Conservation (phyloP, 2,113 vertebrate genomes). For the Thunnus maccoyii region DNA sequence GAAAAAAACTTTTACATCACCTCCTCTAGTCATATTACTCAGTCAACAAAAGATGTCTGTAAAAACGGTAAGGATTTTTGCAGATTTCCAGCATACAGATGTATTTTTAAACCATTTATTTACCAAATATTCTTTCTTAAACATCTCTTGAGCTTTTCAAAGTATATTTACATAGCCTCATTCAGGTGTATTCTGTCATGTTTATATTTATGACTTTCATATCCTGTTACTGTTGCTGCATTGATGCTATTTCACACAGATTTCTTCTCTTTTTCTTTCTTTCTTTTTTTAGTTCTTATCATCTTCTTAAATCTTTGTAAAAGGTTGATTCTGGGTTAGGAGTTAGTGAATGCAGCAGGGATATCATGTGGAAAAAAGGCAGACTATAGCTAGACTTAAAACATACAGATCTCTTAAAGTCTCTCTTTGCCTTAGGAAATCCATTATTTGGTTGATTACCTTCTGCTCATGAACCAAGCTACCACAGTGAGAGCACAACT, state of each 20-base stretch:
- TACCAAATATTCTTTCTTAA: too few relatives aligned
- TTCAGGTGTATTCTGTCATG: too few relatives aligned
- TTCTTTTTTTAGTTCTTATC: background rate
- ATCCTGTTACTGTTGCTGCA: background rate
- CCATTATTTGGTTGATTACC: conserved; percentile 77
- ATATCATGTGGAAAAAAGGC: conserved; percentile 31
- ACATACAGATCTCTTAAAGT: conserved; percentile 38
- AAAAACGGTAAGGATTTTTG: too few relatives aligned
- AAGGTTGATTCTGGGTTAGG: conserved; percentile 1
- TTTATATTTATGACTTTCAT: background rate
- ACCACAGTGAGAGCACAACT: conserved; percentile 2
- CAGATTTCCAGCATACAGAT: too few relatives aligned
- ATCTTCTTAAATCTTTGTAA: conserved; percentile 15
- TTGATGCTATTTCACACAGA: background rate
- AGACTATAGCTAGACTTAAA: conserved; percentile 33
- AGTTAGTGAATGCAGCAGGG: conserved; percentile 12
- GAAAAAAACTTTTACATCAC: too few relatives aligned
- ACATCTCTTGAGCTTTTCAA: too few relatives aligned
- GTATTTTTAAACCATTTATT: too few relatives aligned
- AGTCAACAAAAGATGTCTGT: too few relatives aligned
- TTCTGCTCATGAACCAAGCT: conserved; percentile 37
- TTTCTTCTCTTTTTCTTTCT: background rate
- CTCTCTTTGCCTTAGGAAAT: conserved; percentile 54
- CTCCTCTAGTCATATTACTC: too few relatives aligned
- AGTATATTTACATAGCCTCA: too few relatives aligned